Base-by-base conservation (phyloP, 1,140 invertebrate species). In the Drosophila mauritiana region DNA sequence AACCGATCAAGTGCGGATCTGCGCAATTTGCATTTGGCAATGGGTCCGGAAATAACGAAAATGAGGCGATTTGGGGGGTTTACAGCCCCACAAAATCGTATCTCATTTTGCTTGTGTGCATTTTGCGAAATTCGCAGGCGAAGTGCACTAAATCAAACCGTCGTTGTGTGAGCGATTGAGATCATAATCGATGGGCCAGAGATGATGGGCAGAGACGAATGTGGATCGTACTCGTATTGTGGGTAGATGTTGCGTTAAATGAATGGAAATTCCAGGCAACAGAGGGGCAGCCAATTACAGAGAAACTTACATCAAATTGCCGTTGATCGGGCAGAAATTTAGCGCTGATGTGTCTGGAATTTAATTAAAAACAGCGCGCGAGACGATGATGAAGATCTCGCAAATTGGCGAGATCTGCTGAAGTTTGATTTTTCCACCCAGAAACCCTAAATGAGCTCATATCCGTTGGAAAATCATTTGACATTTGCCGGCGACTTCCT, bases 141-240 rank as follows among this genome's bases (percentile, higher is more conserved):
- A 79, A 88, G 70, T 86, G 83, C 79, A 83, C 65, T 86, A 62
- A 78, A 86, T 88, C 75, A 88, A 88, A 73, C 49, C 72, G 67
- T 88, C 75, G 55, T 86, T 76, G 55, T 75, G 59, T 73, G 67
- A 74, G 62, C 59, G 63, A 81, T 81, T 53, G 58, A 68, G 78
- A 86, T 86, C 73, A 63, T 81, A 81, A 81, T 86, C 83, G 65
- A 82, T 78, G 79, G 56, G 59, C 57, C 54, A 43, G 36, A 13
- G 46, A 52, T n/a, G 46, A 52, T n/a, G 15, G 22, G 42, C 58
- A 59, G 62, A 72, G 54, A 25, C 39, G 36, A 37, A 36, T 27
- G 37, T 17, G n/a, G 17, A 55, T 42, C 22, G n/a, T 12, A 27
- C 31, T 31, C 11, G 46, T 52, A 45, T 46, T 17, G 48, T 72